Percentiles rank a stretch among this genome's conserved stretches.
Conservation (phyloP, 2,113 vertebrate species). For the Eubucco bourcierii region DNA sequence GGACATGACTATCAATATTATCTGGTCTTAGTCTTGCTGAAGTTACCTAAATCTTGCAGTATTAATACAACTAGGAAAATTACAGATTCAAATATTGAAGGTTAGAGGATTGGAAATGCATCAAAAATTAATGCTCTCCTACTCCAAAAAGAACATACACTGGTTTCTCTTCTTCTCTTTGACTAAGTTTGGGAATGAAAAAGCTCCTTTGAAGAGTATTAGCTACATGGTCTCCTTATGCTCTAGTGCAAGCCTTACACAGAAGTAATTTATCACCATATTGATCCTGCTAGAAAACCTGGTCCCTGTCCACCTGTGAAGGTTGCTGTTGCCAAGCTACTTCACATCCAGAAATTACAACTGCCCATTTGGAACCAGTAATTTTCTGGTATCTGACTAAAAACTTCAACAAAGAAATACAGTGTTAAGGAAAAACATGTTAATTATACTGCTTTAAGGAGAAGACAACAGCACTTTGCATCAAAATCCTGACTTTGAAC, state of each 20-base stretch:
- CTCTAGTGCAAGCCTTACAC: background rate
- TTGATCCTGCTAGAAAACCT: background rate
- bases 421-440: background rate
- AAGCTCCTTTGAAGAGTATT: background rate
- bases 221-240: background rate
- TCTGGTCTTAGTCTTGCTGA: background rate
- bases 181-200: background rate
- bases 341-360: background rate
- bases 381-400: background rate
- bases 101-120: background rate
- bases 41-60: background rate
- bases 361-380: background rate
- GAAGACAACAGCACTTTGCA: background rate
- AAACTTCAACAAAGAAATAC: background rate
- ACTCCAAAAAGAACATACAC: background rate
- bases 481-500: background rate
- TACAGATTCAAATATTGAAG: background rate
- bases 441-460: background rate
- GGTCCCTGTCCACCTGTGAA: background rate
- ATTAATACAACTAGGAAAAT: background rate
- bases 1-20: background rate
- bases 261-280: background rate
- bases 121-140: background rate
- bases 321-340: background rate
- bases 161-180: background rate